Base-by-base conservation (phyloP, 2,113 vertebrate species). In the Piprites chloris region DNA sequence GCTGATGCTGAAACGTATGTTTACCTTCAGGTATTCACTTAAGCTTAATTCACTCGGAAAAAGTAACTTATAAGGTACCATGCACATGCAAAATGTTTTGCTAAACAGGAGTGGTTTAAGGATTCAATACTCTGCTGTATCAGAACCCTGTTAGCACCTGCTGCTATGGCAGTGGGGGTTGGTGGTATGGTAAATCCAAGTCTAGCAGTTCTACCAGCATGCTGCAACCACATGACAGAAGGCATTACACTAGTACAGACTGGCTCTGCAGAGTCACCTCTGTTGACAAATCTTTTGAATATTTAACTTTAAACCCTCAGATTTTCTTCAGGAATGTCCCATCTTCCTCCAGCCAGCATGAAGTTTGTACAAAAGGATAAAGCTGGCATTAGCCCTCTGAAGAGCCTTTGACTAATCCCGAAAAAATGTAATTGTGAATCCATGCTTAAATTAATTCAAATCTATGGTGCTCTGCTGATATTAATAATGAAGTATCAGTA, bases 351-450 rank as follows among this genome's bases (percentile, higher is more conserved):
- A 90, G 47, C 24, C 94, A 88, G 52, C 30, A 71, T 21, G 35
- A 88, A 77, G 42, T 71, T 90, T 80, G 18, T 77, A 67, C 41
- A 59, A 66, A 97, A 90, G 72, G 26, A 90, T 69, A 93, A 88
- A 92, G 27, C 32, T 65, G 28, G 16, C 27, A 86, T 67, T 86
- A 67, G 69, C 41, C 50, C 67, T 46, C 47, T 39, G 55, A 96
- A 80, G 55, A 74, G 75, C 21, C 55, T 92, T 76, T 58, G 63
- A 73, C 59, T 80, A 92, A 86, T 71, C 50, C 50, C 23, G 71
- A 74, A 69, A 23, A 86, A 92, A 53, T 49, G 21, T 67, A 72
- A 86, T 53, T 69, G 50, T 71, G 58, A n/a, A 88, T 69, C 63
- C 55, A 77, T 63, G 42, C 33, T 46, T 83, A 50, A 93, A 90